Percentiles rank a stretch among this genome's conserved stretches.
phyloP scores from a whole-genome alignment of 2,113 vertebrate genomes.

The Microcebus griseorufus region DNA sequence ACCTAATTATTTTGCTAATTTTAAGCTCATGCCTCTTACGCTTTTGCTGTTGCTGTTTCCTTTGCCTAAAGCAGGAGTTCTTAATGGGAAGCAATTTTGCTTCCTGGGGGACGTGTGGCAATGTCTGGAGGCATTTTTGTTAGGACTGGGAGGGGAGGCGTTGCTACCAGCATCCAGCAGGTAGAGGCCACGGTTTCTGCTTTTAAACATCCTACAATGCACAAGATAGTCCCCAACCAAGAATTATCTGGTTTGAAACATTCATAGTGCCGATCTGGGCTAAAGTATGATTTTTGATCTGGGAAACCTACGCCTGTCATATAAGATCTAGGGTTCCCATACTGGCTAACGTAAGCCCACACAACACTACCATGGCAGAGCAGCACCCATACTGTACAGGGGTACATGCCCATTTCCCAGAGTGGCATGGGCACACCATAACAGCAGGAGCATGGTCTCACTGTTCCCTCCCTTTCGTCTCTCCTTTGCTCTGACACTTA shows the following conservation, averaged over 20 bases:
- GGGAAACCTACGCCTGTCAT: not conserved
- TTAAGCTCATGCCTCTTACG: not conserved
- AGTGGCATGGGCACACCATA: accelerated
- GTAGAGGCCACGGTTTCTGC: not conserved
- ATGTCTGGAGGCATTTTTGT: not conserved
- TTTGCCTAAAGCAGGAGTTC: not conserved
- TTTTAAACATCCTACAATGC: too few relatives aligned
- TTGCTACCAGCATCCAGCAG: too few relatives aligned
- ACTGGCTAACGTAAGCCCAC: accelerated
- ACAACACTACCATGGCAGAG: accelerated
- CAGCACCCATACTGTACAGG: accelerated
- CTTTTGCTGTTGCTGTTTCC: not conserved
- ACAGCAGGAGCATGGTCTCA: too few relatives aligned
- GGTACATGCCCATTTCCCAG: not conserved
- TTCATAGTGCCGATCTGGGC: not conserved
- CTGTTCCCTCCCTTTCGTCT: too few relatives aligned
- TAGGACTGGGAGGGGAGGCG: not conserved
- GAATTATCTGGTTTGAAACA: not conserved
- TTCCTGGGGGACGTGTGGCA: not conserved
- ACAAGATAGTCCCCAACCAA: too few relatives aligned
- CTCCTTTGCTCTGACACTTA: not conserved
- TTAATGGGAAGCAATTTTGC: not conserved
- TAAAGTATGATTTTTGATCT: not conserved
- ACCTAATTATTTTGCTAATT: too few relatives aligned
- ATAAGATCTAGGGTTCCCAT: not conserved